These are phyloP conservation scores for Camptogramma bilineatum DNA, from an alignment of 2,888 invertebrate species.

Conservation along the genomic window DNA sequence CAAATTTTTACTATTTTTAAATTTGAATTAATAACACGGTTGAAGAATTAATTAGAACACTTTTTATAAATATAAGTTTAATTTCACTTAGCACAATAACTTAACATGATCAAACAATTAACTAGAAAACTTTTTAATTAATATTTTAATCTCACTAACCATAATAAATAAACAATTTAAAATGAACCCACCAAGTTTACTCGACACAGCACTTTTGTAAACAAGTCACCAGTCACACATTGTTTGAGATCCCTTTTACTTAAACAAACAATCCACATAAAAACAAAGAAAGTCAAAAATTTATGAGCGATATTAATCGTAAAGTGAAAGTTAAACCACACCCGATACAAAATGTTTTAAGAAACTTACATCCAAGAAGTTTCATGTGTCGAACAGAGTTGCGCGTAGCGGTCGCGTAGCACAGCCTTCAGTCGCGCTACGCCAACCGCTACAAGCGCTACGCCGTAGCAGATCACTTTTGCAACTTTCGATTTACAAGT, in stretches of 20 bases:
- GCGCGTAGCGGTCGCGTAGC: conserved; percentile 64
- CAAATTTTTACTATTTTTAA: too few species aligned
- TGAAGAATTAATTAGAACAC: too few species aligned
- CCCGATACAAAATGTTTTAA: conserved; percentile 51
- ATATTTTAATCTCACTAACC: too few species aligned
- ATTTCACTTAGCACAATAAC: too few species aligned
- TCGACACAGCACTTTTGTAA: not conserved
- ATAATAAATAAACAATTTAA: conserved; percentile 1
- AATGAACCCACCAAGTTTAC: not conserved
- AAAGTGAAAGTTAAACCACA: conserved; percentile 45
- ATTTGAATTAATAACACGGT: too few species aligned
- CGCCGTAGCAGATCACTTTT: conserved; percentile 53
- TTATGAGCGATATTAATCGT: conserved; percentile 42
- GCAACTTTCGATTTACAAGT: conserved; percentile 53
- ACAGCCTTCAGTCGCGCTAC: conserved; percentile 68
- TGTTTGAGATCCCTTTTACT: conserved; percentile 29
- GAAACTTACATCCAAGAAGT: conserved; percentile 61
- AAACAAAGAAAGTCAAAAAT: conserved; percentile 34
- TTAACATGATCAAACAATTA: too few species aligned
- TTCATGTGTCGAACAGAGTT: conserved; percentile 59
- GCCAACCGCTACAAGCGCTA: conserved; percentile 66
- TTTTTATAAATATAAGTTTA: too few species aligned
- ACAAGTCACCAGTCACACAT: not conserved
- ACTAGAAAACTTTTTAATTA: too few species aligned
- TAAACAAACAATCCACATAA: conserved; percentile 34